Evolutionary conservation across 2,113 vertebrate species (phyloP).

Genomic region (Lasiurus cinereus): DNA sequence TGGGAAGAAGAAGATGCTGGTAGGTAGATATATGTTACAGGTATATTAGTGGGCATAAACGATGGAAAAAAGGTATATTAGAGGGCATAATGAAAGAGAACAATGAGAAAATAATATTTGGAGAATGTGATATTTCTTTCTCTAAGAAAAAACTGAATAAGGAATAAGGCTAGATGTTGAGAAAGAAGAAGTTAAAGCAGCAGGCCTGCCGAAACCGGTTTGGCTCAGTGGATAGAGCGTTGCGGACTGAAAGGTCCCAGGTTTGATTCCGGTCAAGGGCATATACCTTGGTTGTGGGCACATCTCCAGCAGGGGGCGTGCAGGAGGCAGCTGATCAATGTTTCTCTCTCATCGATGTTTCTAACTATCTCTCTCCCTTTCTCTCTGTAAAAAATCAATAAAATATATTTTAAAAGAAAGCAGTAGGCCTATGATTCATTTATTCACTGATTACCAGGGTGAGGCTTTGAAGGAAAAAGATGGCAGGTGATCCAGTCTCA

Average conservation of each 20-base stretch:
- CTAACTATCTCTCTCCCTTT: no score
- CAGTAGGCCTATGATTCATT: background rate
- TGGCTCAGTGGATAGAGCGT: no score
- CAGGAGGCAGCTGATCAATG: no score
- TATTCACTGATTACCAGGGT: background rate
- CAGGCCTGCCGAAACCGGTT: no score
- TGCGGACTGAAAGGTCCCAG: no score
- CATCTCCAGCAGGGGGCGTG: no score
- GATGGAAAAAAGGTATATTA: background rate
- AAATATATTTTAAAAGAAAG: background rate
- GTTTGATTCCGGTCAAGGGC: no score
- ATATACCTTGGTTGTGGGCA: no score
- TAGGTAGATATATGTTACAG: background rate
- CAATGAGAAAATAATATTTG: background rate
- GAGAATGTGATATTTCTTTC: background rate
- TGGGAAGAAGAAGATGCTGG: constrained; percentile 7
- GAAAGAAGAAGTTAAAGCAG: background rate
- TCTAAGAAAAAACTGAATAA: background rate
- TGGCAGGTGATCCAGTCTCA: background rate
- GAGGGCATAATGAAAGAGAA: background rate
- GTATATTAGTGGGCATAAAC: background rate
- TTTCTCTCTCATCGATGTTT: no score
- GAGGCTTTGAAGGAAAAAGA: constrained; percentile 6
- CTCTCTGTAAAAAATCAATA: no score
- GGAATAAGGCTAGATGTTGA: background rate